Percentiles rank a stretch among this genome's conserved stretches.
Conservation (phyloP, 2,888 invertebrate species). For the Hybos culiciformis region DNA sequence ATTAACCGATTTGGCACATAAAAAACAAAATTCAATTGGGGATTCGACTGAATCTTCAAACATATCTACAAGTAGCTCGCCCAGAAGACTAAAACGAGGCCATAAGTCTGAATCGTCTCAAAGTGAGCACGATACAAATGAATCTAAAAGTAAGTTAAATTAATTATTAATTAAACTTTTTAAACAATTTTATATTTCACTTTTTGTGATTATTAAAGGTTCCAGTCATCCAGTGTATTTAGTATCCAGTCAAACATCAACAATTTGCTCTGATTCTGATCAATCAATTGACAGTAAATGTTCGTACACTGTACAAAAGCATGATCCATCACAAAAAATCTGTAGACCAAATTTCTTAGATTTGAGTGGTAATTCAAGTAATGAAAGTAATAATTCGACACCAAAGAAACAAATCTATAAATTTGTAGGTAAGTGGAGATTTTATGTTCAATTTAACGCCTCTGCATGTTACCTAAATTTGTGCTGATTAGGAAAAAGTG, state of each 20-base stretch:
- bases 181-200: background rate
- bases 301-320: constrained; percentile 14
- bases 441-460: too few relatives aligned
- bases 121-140: constrained; percentile 12
- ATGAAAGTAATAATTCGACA: constrained; percentile 35
- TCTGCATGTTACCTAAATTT: too few relatives aligned
- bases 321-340: constrained; percentile 16
- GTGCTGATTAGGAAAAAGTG: too few relatives aligned
- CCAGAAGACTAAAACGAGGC: constrained; percentile 14
- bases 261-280: constrained; percentile 16
- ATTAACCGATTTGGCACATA: constrained; percentile 66
- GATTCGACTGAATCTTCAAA: constrained; percentile 42
- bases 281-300: constrained; percentile 14
- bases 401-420: constrained; percentile 57
- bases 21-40: constrained; percentile 49
- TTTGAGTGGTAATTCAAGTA: constrained; percentile 40
- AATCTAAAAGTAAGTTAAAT: background rate
- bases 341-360: constrained; percentile 48
- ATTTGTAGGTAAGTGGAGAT: constrained; percentile 43
- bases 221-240: constrained; percentile 13
- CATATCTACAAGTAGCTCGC: constrained; percentile 31
- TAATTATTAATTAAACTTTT: background rate
- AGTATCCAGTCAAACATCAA: constrained; percentile 16
- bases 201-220: constrained; percentile 5
- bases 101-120: constrained; percentile 13